These are phyloP conservation scores for Drosophila lacertosa DNA, from an alignment of 1,140 invertebrate genomes.

Conservation along the genomic window DNA sequence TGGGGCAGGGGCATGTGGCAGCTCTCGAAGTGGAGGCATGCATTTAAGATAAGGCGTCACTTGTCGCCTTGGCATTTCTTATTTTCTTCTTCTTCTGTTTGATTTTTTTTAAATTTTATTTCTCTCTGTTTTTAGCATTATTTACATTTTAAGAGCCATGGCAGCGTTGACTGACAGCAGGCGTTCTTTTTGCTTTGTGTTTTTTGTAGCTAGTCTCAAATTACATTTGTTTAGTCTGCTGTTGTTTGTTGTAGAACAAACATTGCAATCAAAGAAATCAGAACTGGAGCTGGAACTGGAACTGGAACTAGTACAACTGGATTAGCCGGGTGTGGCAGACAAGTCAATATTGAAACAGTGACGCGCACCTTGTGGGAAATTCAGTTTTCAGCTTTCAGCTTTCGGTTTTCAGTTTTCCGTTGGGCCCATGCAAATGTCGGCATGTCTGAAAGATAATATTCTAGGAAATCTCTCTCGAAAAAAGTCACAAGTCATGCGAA, in stretches of 20 bases:
- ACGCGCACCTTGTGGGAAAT: slow-evolving; percentile 79
- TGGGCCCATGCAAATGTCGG: slow-evolving; percentile 48
- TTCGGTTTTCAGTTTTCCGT: slow-evolving; percentile 6
- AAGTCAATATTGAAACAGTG: slow-evolving; percentile 72
- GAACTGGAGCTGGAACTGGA: slow-evolving; percentile 38
- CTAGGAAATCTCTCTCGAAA: slow-evolving; percentile 30
- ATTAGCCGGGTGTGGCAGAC: slow-evolving; percentile 57
- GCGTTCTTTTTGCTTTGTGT: slow-evolving; percentile 15
- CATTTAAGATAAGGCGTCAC: slow-evolving; percentile 80
- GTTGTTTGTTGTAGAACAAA: slow-evolving; percentile 47
- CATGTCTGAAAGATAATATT: slow-evolving; percentile 23
- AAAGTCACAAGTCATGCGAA: slow-evolving; percentile 23
- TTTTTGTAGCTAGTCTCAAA: slow-evolving; percentile 37
- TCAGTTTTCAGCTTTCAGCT: slow-evolving; percentile 5
- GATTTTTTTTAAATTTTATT: too few relatives aligned
- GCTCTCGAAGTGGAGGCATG: slow-evolving; percentile 58
- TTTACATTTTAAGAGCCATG: slow-evolving; percentile 74
- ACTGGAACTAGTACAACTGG: too few relatives aligned
- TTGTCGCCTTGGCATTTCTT: slow-evolving; percentile 63
- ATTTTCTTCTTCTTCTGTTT: slow-evolving; percentile 30
- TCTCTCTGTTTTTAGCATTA: slow-evolving; percentile 58
- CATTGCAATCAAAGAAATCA: slow-evolving; percentile 73
- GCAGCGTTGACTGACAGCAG: slow-evolving; percentile 51
- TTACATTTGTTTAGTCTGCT: slow-evolving; percentile 53
- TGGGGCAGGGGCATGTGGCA: not conserved